Conservation (phyloP, 1,140 invertebrate genomes). For the Zaprionus vittiger region DNA sequence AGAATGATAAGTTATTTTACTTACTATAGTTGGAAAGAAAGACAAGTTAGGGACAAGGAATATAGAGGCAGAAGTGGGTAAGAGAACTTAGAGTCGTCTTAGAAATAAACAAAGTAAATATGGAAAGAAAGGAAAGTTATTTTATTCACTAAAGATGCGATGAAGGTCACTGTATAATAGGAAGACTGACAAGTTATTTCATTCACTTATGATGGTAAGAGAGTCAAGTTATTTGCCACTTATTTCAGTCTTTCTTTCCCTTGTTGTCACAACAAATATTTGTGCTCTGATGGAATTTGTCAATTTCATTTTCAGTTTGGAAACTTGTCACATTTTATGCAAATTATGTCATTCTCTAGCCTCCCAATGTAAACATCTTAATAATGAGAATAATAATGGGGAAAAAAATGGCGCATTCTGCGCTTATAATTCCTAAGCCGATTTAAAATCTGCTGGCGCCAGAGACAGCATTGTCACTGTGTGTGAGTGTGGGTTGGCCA, state of each 20-base stretch:
- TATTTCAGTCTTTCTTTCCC: background rate
- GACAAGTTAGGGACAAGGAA: background rate
- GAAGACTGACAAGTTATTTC: background rate
- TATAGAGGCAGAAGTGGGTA: too few relatives aligned
- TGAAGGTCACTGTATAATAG: background rate
- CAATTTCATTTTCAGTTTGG: slow-evolving; percentile 15
- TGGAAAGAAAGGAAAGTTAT: too few relatives aligned
- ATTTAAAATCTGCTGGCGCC: slow-evolving; percentile 53
- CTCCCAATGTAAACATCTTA: slow-evolving; percentile 65
- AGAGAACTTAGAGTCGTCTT: too few relatives aligned
- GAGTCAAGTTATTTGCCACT: background rate
- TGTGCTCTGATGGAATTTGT: background rate
- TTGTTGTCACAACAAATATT: slow-evolving; percentile 2
- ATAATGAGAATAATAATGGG: slow-evolving; percentile 65
- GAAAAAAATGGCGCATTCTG: slow-evolving; percentile 48
- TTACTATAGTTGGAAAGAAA: background rate
- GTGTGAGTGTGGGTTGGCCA: slow-evolving; percentile 24
- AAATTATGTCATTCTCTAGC: slow-evolving; percentile 37
- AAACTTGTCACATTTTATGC: slow-evolving; percentile 24
- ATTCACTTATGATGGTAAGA: background rate
- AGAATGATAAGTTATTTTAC: background rate
- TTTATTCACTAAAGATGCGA: background rate
- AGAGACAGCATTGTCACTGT: background rate
- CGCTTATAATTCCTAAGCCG: slow-evolving; percentile 54
- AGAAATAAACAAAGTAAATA: too few relatives aligned